Evolutionary conservation across 1,140 invertebrate species (phyloP), one percentile per base, ranked within the genome.

Genomic region (Eriocheir sinensis): DNA sequence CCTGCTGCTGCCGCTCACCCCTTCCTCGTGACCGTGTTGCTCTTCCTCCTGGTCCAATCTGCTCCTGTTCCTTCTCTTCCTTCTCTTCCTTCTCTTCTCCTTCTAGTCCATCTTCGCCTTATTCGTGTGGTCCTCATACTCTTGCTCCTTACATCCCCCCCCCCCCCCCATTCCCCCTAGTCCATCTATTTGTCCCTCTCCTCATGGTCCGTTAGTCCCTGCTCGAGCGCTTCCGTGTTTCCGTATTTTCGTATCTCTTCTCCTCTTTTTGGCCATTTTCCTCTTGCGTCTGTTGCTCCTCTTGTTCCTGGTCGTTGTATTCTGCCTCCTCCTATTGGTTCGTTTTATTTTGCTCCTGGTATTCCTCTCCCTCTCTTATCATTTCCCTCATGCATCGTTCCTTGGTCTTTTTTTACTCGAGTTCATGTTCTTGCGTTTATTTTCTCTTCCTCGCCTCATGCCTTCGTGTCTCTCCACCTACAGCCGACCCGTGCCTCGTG

Each of bases 401-500:
- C n/a, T n/a, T n/a, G n/a, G n/a, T 32, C 1, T 30, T n/a, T 27
- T 30, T 53, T 32, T 53, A 12, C 30, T 3, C 30, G n/a, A n/a
- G n/a, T n/a, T n/a, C n/a, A n/a, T n/a, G n/a, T n/a, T n/a, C n/a
- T n/a, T n/a, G n/a, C n/a, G n/a, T n/a, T n/a, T n/a, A n/a, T n/a
- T n/a, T n/a, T n/a, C n/a, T n/a, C n/a, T n/a, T n/a, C n/a, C n/a
- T n/a, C n/a, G n/a, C n/a, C n/a, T n/a, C n/a, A n/a, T 44, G 3
- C 21, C n/a, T 53, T 60, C 36, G 9, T 88, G 0, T 2, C 12
- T 27, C 48, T n/a, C 15, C 30, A 27, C 21, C 4, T 44, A 15
- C 93, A 94, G 93, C 12, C 88, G 89, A 9, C 93, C 93, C 0
- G 93, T 94, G 72, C 81, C 85, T 38, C 21, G 34, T 83, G 98